Percentiles rank a stretch among this genome's conserved stretches.
Evolutionary conservation across 2,797 vertebrate species (phyloP).

Genomic region (Pangasius krempfi): DNA sequence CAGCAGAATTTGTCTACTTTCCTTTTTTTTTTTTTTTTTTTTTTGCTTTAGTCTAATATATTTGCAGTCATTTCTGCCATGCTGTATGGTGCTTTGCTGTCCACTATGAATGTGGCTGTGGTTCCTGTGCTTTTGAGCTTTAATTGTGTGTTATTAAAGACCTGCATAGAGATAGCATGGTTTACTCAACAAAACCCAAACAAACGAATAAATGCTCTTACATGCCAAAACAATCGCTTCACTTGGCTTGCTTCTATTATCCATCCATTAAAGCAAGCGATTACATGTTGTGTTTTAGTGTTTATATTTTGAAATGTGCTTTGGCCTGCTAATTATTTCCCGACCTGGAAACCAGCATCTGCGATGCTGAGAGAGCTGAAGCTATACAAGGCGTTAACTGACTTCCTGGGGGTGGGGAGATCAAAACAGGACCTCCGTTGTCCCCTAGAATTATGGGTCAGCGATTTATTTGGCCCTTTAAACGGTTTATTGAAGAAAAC

Average conservation of each 20-base stretch:
- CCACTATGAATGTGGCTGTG: neutral
- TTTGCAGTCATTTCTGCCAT: neutral
- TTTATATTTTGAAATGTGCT: neutral
- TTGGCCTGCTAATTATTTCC: neutral
- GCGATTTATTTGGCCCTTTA: neutral
- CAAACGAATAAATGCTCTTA: neutral
- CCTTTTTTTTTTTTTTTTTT: neutral
- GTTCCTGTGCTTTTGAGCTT: neutral
- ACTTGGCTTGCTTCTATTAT: neutral
- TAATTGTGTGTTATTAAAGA: neutral
- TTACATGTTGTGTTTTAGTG: neutral
- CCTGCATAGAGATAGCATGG: neutral
- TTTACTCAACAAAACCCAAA: neutral
- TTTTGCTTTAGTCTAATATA: neutral
- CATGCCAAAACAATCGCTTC: neutral
- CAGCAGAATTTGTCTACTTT: conserved; percentile 27
- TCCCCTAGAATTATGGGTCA: neutral
- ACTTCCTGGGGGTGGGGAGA: neutral
- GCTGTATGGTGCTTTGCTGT: neutral
- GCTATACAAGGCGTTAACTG: neutral
- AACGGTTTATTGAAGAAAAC: neutral
- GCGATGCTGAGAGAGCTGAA: neutral
- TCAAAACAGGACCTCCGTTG: neutral
- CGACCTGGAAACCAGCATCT: neutral
- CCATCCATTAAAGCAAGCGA: neutral